Base-by-base conservation (phyloP, 2,113 vertebrate species). In the Phylloscopus trochiloides region DNA sequence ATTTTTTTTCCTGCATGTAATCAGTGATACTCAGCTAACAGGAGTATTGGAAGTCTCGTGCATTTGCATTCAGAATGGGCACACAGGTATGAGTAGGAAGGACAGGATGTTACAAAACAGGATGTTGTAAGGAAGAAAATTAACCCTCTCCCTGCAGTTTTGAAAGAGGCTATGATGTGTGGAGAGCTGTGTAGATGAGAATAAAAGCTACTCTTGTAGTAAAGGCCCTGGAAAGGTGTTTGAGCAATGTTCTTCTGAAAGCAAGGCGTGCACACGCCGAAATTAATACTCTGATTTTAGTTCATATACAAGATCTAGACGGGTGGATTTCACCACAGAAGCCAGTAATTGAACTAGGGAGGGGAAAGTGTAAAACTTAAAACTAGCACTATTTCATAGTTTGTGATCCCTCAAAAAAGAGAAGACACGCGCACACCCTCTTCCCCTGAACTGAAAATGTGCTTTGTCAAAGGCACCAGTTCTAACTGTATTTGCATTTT, bases 21-120 rank as follows among this genome's bases (percentile, higher is more conserved):
- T 81, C 19, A 14, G 47, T 45, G 34, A 24, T 72, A 29, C 15
- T 89, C 40, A 81, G 31, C 48, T 72, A n/a, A 28, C 8, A 7
- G 7, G 45, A 65, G 7, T 52, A 9, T 59, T 81, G 54, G 43
- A 34, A 36, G 48, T 61, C 15, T 65, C 2, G 5, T 43, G 18
- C n/a, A 5, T 57, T 77, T 87, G 38, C 52, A 10, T 91, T 83
- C 66, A 42, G 71, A 74, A 83, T 74, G 55, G 22, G 15, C 42
- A 32, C 16, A 7, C 63, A 96, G 90, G 88, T 92, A 84, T 4
- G 3, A 86, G 75, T 65, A 13, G 73, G 61, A 92, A 77, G 89
- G 90, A 63, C 96, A 88, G 93, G 93, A 93, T 88, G 52, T 96
- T 96, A 93, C 90, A 71, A 96, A 93, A 96, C 87, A 66, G 55